Conservation (phyloP, 2,888 invertebrate genomes). For the Stenodera caucasica region DNA sequence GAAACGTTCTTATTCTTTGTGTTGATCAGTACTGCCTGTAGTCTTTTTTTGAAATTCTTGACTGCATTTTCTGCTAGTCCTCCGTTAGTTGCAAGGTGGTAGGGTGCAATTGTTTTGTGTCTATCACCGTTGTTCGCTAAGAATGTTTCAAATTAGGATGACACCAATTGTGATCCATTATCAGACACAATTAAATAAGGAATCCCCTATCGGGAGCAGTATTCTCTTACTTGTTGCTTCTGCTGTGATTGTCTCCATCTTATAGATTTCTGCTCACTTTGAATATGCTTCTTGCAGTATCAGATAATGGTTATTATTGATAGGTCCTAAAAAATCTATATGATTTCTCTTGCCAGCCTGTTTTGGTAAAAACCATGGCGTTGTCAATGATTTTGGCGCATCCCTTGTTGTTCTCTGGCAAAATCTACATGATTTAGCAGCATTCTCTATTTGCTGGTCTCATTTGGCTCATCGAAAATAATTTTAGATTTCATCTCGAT, state of each 20-base stretch:
- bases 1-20: slow-evolving; percentile 3
- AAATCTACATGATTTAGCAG: slow-evolving; percentile 31
- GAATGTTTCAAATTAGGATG: slow-evolving; percentile 33
- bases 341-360: slow-evolving; percentile 31
- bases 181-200: slow-evolving; percentile 30
- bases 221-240: slow-evolving; percentile 25
- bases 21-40: slow-evolving; percentile 12
- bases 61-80: slow-evolving; percentile 33
- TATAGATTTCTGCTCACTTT: slow-evolving; percentile 35
- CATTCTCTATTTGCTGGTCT: slow-evolving; percentile 35
- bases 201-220: slow-evolving; percentile 30
- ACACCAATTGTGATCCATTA: slow-evolving; percentile 30
- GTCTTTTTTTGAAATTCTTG: slow-evolving; percentile 21
- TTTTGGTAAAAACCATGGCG: slow-evolving; percentile 29
- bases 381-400: slow-evolving; percentile 25
- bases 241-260: slow-evolving; percentile 24
- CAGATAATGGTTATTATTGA: slow-evolving; percentile 23
- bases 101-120: slow-evolving; percentile 34
- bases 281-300: slow-evolving; percentile 30
- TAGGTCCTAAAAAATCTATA: slow-evolving; percentile 32
- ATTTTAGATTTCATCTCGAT: too few relatives aligned
- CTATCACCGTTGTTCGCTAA: slow-evolving; percentile 32
- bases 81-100: slow-evolving; percentile 36
- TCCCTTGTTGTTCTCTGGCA: slow-evolving; percentile 24
- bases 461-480: slow-evolving; percentile 38